phyloP scores from a whole-genome alignment of 2,797 vertebrate species.

The Scolopax rusticola region DNA sequence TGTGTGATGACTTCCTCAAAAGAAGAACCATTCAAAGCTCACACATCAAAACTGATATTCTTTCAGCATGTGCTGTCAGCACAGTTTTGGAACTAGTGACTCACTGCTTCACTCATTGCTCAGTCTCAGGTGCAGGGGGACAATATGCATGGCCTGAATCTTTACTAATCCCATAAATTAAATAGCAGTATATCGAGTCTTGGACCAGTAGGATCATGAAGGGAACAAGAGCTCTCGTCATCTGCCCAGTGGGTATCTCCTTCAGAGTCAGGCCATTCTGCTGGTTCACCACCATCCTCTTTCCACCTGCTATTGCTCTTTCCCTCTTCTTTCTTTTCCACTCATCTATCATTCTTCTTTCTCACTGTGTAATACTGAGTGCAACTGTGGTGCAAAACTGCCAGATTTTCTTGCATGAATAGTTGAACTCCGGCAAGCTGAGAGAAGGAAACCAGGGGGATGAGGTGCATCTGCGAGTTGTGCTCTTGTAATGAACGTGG shows the following conservation, averaged over 20 bases:
- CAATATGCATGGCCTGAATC: neutral
- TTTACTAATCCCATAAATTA: neutral
- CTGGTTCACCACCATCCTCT: neutral
- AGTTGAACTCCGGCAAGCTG: neutral
- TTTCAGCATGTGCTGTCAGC: neutral
- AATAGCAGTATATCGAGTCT: neutral
- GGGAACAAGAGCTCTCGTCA: rapidly evolving
- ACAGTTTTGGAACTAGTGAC: neutral
- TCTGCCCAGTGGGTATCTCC: neutral
- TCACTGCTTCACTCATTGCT: neutral
- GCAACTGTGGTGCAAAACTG: neutral
- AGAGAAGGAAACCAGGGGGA: neutral
- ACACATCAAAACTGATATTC: neutral
- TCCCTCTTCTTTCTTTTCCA: neutral
- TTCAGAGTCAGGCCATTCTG: neutral
- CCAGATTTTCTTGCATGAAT: neutral
- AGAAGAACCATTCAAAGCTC: neutral
- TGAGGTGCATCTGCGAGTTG: neutral
- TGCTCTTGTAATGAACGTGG: neutral
- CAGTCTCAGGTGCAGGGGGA: neutral
- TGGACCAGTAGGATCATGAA: neutral
- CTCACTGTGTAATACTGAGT: neutral
- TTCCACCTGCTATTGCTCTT: neutral
- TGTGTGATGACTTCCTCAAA: neutral
- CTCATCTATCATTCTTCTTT: neutral